Percentiles rank a stretch among this genome's conserved stretches.
phyloP scores from a whole-genome alignment of 2,797 vertebrate species.

The Sebastes cheni region DNA sequence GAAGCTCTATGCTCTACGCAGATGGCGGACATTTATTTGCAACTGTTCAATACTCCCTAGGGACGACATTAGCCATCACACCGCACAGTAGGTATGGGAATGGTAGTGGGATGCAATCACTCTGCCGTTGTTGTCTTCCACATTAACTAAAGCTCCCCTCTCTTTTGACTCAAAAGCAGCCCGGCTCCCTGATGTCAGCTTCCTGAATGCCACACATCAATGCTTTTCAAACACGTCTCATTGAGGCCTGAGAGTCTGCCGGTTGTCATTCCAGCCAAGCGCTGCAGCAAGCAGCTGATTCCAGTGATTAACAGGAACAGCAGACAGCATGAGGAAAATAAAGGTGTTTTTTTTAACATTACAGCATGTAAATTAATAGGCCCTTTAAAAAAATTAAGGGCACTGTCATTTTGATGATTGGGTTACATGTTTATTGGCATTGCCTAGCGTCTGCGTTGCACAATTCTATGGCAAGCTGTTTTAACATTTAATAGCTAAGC shows the following conservation, averaged over 20 bases:
- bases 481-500: no score
- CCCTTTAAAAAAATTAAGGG: no score
- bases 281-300: conserved; percentile 60
- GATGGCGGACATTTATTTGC: conserved; percentile 46
- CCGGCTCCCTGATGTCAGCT: conserved; percentile 23
- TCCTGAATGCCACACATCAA: conserved; percentile 36
- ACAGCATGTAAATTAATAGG: no score
- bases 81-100: not conserved
- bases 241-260: conserved; percentile 7
- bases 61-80: conserved; percentile 35
- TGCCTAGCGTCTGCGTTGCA: no score
- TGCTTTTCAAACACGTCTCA: conserved; percentile 39
- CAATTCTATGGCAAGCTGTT: no score
- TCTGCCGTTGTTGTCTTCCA: conserved; percentile 28
- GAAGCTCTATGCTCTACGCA: conserved; percentile 6
- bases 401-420: no score
- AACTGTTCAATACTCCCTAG: conserved; percentile 12
- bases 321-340: no score
- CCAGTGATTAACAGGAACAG: conserved; percentile 39
- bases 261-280: conserved; percentile 42
- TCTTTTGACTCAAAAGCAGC: conserved; percentile 25
- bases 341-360: no score
- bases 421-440: no score
- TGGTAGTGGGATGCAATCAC: conserved; percentile 11
- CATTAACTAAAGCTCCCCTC: not conserved